Conservation (phyloP, 2,113 vertebrate genomes). For the Crotophaga sulcirostris region DNA sequence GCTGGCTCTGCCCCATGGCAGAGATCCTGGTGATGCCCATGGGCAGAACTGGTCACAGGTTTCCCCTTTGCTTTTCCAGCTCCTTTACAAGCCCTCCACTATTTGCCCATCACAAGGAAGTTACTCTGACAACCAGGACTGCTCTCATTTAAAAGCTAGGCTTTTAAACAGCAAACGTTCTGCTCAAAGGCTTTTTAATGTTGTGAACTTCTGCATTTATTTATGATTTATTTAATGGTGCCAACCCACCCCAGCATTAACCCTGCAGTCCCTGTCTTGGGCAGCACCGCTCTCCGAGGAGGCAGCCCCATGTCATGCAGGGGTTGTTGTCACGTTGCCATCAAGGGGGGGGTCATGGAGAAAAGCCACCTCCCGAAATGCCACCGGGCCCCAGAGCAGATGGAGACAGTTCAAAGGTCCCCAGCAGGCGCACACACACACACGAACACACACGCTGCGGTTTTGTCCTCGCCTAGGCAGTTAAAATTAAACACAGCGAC, state of each 20-base stretch:
- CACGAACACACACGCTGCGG: rapidly evolving
- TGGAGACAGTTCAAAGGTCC: conserved; percentile 41
- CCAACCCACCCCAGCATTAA: background rate
- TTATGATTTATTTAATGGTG: background rate
- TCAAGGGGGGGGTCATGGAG: background rate
- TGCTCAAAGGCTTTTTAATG: background rate
- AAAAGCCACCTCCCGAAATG: background rate
- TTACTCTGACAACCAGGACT: background rate
- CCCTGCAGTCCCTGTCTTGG: background rate
- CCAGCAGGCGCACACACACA: background rate
- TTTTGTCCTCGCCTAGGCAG: background rate
- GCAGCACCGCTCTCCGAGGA: background rate
- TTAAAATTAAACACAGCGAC: background rate
- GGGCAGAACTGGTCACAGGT: background rate
- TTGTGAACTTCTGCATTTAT: background rate
- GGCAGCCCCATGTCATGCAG: background rate
- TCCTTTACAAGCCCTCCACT: background rate
- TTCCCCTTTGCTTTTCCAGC: background rate
- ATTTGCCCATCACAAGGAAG: background rate
- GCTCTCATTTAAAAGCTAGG: background rate
- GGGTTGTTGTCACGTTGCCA: background rate
- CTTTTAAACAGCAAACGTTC: background rate
- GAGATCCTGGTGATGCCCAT: rapidly evolving
- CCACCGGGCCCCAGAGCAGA: conserved; percentile 4
- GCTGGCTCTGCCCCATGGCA: background rate